Evolutionary conservation across 2,797 vertebrate genomes (phyloP), one percentile per base, ranked within the genome.

Genomic region (Hipposideros larvatus): DNA sequence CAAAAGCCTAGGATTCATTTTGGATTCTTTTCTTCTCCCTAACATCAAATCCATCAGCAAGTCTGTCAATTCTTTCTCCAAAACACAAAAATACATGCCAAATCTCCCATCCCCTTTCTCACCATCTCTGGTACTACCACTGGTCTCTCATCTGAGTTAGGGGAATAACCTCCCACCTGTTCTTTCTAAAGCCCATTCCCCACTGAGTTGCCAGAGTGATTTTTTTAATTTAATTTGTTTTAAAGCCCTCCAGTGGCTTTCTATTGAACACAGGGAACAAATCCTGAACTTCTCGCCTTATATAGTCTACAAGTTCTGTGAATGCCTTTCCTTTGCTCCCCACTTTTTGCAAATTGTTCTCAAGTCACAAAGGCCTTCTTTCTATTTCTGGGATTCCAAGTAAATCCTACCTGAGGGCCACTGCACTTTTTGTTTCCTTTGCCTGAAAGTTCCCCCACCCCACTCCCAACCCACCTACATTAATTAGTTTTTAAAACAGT

Each of bases 181-280:
- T 71, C 66, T 96, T 63, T 68, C 55, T 82, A 87, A 77, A 87
- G 70, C n/a, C 43, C 21, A 78, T 59, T 75, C 31, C 82, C 68
- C 55, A 75, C 5, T 61, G 53, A 71, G 61, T n/a, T 5, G 28
- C 82, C 59, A 55, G 16, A 87, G 11, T 80, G 34, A 14, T 66
- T 34, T 41, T 82, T 82, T n/a, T 34, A 95, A 31, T 7, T 3
- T 37, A 78, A 78, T 82, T 65, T 63, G 22, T 84, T 43, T 53
- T 55, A 37, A 28, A 24, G 55, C 70, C 65, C 46, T 66, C 75
- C 37, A 61, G 70, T 19, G 68, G 13, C 34, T 97, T 94, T 88
- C 34, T 37, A 19, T 5, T n/a, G 5, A 57, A 75, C 63, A 14
- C 16, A 59, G 63, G 28, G 10, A 70, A 84, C 46, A 63, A 18